Percentiles rank a stretch among this genome's conserved stretches.
Conservation (phyloP, 2,888 invertebrate genomes). For the Tribolium freemani region DNA sequence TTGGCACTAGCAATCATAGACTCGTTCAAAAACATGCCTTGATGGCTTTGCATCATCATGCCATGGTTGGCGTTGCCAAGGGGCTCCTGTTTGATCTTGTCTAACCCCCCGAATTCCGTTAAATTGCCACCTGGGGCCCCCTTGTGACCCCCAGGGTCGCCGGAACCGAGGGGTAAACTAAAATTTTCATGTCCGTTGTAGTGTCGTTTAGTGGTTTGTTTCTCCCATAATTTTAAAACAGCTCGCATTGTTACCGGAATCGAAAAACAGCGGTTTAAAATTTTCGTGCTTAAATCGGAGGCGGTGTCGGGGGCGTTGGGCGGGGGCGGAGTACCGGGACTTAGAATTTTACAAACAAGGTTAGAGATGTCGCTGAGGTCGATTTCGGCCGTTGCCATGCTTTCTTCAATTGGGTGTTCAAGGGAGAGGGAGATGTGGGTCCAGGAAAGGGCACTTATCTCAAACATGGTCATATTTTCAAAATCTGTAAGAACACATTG, state of each 20-base stretch:
- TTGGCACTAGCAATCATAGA: conserved; percentile 63
- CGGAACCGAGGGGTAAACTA: conserved; percentile 78
- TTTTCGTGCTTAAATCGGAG: conserved; percentile 74
- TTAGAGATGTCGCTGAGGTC: conserved; percentile 86
- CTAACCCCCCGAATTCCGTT: conserved; percentile 65
- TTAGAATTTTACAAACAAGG: conserved; percentile 83
- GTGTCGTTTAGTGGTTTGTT: conserved; percentile 72
- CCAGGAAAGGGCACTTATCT: conserved; percentile 91
- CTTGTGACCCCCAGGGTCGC: conserved; percentile 76
- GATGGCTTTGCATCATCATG: conserved; percentile 61
- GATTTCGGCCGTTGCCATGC: conserved; percentile 93
- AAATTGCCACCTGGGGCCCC: conserved; percentile 65
- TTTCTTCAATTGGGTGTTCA: conserved; percentile 93
- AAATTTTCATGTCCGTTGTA: conserved; percentile 71
- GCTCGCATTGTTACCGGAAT: conserved; percentile 92
- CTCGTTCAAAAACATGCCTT: conserved; percentile 65
- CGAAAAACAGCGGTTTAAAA: conserved; percentile 91
- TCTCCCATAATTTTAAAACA: conserved; percentile 88
- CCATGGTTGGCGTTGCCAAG: conserved; percentile 61
- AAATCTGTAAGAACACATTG: conserved; percentile 70
- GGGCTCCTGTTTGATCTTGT: conserved; percentile 66
- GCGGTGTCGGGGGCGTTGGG: conserved; percentile 66
- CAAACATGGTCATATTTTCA: conserved; percentile 88
- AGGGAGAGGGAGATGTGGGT: conserved; percentile 91
- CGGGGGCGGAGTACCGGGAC: conserved; percentile 69